phyloP scores from a whole-genome alignment of 2,113 vertebrate genomes.

The Alouatta palliata region DNA sequence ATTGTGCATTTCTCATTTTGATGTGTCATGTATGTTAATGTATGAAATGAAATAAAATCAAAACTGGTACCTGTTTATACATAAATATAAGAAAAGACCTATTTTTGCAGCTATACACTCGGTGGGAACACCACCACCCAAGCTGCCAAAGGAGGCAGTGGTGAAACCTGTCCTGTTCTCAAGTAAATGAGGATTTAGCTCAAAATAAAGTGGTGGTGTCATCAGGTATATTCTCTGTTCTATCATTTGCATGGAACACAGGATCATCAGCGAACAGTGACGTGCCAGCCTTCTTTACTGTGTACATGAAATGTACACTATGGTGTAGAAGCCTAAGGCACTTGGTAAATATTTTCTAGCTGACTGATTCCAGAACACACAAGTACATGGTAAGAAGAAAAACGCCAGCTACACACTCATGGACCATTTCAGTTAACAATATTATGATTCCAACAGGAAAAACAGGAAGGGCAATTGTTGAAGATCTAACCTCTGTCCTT shows the following conservation, averaged over 20 bases:
- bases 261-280: fast-evolving
- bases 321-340: not conserved
- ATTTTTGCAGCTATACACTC: not conserved
- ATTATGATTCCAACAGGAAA: not conserved
- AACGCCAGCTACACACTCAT: not conserved
- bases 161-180: not conserved
- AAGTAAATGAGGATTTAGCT: not conserved
- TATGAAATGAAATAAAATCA: slow-evolving; percentile 86
- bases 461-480: not conserved
- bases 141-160: not conserved
- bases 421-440: not conserved
- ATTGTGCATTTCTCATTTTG: slow-evolving; percentile 82
- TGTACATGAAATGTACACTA: not conserved
- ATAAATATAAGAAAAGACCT: slow-evolving; percentile 59
- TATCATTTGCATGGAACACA: fast-evolving
- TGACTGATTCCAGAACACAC: not conserved
- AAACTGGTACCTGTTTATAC: slow-evolving; percentile 88
- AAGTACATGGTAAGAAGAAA: not conserved
- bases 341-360: not conserved
- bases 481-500: not conserved
- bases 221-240: fast-evolving
- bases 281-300: not conserved
- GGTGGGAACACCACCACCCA: not conserved
- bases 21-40: slow-evolving; percentile 86
- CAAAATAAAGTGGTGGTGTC: not conserved